These are phyloP conservation scores for Microctonus hyperodae DNA, from an alignment of 2,888 invertebrate genomes.

Conservation along the genomic window DNA sequence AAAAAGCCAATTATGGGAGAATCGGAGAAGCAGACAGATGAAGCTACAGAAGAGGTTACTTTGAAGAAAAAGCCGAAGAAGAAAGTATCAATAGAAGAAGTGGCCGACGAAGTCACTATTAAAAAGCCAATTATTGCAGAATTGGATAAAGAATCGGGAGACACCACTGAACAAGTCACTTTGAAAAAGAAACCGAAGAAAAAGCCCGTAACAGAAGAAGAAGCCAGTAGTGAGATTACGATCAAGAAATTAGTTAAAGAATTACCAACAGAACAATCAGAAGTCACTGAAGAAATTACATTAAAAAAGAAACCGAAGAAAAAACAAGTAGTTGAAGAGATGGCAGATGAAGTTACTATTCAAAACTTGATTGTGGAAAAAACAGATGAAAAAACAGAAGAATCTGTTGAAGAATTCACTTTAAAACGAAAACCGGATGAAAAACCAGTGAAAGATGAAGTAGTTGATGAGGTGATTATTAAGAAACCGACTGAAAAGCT, in stretches of 20 bases:
- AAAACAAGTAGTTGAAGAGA: slow-evolving; percentile 48
- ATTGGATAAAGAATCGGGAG: slow-evolving; percentile 47
- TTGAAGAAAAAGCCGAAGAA: slow-evolving; percentile 41
- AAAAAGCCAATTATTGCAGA: slow-evolving; percentile 46
- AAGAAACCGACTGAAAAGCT: slow-evolving; percentile 53
- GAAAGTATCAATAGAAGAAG: slow-evolving; percentile 54
- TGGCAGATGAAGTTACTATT: slow-evolving; percentile 49
- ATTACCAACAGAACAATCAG: slow-evolving; percentile 49
- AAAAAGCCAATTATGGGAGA: slow-evolving; percentile 40
- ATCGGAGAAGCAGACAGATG: slow-evolving; percentile 42
- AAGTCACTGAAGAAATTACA: slow-evolving; percentile 63
- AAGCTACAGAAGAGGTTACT: slow-evolving; percentile 34
- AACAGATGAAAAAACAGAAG: slow-evolving; percentile 47
- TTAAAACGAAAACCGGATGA: slow-evolving; percentile 56
- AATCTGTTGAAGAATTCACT: slow-evolving; percentile 58
- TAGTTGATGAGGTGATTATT: slow-evolving; percentile 34
- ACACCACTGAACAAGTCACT: slow-evolving; percentile 50
- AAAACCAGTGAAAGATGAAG: slow-evolving; percentile 49
- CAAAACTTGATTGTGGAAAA: slow-evolving; percentile 47
- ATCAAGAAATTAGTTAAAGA: slow-evolving; percentile 47
- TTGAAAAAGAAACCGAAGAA: slow-evolving; percentile 40
- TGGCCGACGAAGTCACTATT: slow-evolving; percentile 33
- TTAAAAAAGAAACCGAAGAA: slow-evolving; percentile 60
- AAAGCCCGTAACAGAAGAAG: slow-evolving; percentile 44
- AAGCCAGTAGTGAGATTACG: slow-evolving; percentile 41